Base-by-base conservation (phyloP, 1,140 invertebrate genomes). In the Xylocopa sonorina region DNA sequence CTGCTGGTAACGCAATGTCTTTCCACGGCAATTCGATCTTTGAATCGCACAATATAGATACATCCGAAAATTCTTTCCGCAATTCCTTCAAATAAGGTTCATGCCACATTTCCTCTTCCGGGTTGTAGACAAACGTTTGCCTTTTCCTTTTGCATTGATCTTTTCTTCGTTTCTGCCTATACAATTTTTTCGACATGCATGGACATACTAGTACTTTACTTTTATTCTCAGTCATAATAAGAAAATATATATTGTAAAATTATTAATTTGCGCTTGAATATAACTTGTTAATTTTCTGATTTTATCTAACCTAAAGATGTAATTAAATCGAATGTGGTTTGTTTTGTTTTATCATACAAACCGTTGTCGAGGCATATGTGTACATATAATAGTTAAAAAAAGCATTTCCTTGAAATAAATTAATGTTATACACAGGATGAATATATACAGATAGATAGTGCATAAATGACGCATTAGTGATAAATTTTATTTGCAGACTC, bases 11-110 rank as follows among this genome's bases (percentile, higher is more conserved):
- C 0, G 80, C 83, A 29, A 90, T 89, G 46, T 92, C 88, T 27
- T 82, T 82, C 90, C 89, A 91, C 0, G 90, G 90, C 58, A 92
- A 62, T 78, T 92, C 90, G 5, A 91, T 78, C 16, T 87, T 88
- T 7, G 86, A 89, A 66, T 85, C 84, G 46, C 89, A 91, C 16
- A 68, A 4, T 21, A 90, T 51, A 14, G 89, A 88, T 6, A 60
- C 51, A 34, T 87, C 66, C 4, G 87, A 91, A 64, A 87, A 90
- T 46, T 87, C 72, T 51, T 82, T 84, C 38, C 77, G 60, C 4
- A 89, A 50, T 14, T 58, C 38, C 0, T 72, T 72, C 87, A 91
- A 89, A 38, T 91, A 90, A 9, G 88, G 89, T 46, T 91, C 90
- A 27, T 88, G 80, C 62, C 66, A 84, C 21, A 84, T 73, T 55